A percentile compares a stretch with the other conserved stretches of the same genome.
These are phyloP conservation scores for Sebastiscus tertius DNA, from an alignment of 2,797 vertebrate genomes.

Conservation along the genomic window DNA sequence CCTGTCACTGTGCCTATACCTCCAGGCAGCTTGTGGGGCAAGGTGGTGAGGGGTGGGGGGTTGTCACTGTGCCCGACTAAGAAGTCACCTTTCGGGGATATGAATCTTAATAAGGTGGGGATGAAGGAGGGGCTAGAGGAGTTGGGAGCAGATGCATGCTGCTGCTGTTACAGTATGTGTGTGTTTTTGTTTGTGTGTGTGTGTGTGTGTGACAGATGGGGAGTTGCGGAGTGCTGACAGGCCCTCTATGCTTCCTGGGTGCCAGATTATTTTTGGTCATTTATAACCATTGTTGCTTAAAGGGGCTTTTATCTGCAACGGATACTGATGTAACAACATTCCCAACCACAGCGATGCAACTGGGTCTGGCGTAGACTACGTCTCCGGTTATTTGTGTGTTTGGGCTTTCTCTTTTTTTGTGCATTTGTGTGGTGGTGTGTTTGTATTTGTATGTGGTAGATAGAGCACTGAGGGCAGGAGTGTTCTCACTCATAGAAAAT, in stretches of 20 bases:
- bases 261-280: conserved; percentile 85
- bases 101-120: conserved; percentile 85
- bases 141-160: conserved; percentile 54
- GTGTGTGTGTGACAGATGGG: conserved; percentile 78
- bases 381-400: conserved; percentile 36
- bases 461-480: neutral
- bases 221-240: conserved; percentile 79
- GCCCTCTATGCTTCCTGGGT: conserved; percentile 75
- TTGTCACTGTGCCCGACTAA: conserved; percentile 84
- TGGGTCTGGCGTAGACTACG: conserved; percentile 15
- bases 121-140: conserved; percentile 32
- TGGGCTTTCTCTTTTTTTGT: conserved; percentile 17
- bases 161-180: conserved; percentile 50
- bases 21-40: conserved; percentile 79
- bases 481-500: conserved; percentile 33
- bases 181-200: conserved; percentile 9
- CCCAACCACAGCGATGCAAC: conserved; percentile 31
- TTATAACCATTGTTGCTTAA: conserved; percentile 82
- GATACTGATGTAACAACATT: conserved; percentile 54
- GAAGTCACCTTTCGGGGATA: conserved; percentile 87
- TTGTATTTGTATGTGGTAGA: conserved; percentile 26
- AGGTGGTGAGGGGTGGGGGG: conserved; percentile 51
- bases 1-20: conserved; percentile 83
- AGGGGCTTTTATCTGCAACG: conserved; percentile 69
- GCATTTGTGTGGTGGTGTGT: conserved; percentile 15